Evolutionary conservation across 2,888 invertebrate species (phyloP).

Genomic region (Melitaea athalia): DNA sequence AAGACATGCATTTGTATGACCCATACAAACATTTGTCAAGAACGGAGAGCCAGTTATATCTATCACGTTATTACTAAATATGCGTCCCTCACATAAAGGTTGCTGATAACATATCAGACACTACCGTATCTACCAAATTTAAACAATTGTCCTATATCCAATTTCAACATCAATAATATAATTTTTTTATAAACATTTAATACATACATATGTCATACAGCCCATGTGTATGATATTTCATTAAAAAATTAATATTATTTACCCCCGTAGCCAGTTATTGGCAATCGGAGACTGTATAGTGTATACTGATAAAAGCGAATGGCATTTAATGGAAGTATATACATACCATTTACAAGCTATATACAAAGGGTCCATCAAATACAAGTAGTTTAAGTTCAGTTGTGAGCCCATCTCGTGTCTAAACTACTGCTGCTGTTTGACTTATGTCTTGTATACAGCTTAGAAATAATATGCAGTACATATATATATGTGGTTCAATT

Average conservation of each 20-base stretch:
- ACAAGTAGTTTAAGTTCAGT: too few species aligned
- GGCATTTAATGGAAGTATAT: too few species aligned
- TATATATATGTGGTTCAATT: too few species aligned
- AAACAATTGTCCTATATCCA: background rate
- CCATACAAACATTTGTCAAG: too few species aligned
- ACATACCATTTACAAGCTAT: too few species aligned
- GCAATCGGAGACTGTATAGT: background rate
- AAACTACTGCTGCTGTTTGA: too few species aligned
- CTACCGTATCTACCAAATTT: background rate
- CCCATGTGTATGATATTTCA: background rate
- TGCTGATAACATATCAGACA: background rate
- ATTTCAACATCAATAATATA: slow-evolving; percentile 3
- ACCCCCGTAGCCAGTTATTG: background rate
- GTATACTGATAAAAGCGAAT: background rate
- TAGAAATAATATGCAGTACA: too few species aligned
- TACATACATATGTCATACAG: background rate
- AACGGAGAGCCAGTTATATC: too few species aligned
- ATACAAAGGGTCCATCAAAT: too few species aligned
- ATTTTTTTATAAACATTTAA: background rate
- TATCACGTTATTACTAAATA: background rate
- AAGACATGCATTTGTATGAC: too few species aligned
- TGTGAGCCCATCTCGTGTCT: too few species aligned
- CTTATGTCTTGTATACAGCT: too few species aligned
- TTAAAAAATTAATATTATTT: background rate
- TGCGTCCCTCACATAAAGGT: background rate